These are phyloP conservation scores for Sesia apiformis DNA, from an alignment of 2,888 invertebrate species.

Conservation along the genomic window DNA sequence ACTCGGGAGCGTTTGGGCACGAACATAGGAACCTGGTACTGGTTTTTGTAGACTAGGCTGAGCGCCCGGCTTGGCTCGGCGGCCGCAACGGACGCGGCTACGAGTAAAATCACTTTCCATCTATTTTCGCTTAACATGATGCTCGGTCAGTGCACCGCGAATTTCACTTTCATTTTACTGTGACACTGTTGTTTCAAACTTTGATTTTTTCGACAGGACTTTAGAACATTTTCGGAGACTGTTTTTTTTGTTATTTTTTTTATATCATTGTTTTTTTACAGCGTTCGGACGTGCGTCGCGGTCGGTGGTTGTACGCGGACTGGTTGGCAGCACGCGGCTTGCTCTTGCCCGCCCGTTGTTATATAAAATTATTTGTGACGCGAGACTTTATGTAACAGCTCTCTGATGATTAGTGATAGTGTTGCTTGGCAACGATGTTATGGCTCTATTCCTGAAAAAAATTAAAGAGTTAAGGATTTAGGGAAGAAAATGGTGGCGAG, in stretches of 20 bases:
- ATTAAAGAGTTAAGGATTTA: neutral
- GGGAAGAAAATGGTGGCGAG: neutral
- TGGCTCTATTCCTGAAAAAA: neutral
- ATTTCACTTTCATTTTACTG: constrained; percentile 64
- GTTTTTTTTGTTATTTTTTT: constrained; percentile 1
- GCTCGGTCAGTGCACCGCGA: constrained; percentile 56
- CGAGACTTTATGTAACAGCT: constrained; percentile 22
- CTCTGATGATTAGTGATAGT: constrained; percentile 7
- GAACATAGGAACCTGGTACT: constrained; percentile 51
- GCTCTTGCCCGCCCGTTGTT: constrained; percentile 14
- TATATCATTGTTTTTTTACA: constrained; percentile 14
- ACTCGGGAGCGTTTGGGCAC: constrained; percentile 51
- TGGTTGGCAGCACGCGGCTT: constrained; percentile 16
- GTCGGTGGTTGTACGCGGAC: constrained; percentile 23
- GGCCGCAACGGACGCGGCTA: constrained; percentile 42
- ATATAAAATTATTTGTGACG: constrained; percentile 23
- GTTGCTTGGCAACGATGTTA: constrained; percentile 16
- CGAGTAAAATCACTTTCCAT: constrained; percentile 66
- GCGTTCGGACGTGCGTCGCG: constrained; percentile 18
- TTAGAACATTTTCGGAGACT: neutral
- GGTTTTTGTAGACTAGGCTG: constrained; percentile 46
- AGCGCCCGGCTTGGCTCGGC: constrained; percentile 60
- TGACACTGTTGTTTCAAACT: constrained; percentile 6
- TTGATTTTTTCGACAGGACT: neutral
- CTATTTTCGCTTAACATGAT: constrained; percentile 65